Evolutionary conservation across 2,888 invertebrate species (phyloP).

Genomic region (Glaucopsyche alexis): DNA sequence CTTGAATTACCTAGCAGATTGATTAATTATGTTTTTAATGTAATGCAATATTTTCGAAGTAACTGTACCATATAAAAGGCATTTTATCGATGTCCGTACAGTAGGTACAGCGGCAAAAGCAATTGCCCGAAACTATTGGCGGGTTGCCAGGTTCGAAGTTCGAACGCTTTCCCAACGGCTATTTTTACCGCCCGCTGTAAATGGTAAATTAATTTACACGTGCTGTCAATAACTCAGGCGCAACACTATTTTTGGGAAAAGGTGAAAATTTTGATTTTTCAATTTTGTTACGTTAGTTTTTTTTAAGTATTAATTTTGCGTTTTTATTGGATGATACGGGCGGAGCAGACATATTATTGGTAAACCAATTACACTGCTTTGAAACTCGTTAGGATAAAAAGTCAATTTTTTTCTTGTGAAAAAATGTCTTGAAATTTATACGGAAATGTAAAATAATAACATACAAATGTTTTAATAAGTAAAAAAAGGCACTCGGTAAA

Average conservation of each 20-base stretch:
- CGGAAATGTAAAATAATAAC: too few species aligned
- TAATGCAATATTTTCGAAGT: neutral
- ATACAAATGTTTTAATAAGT: too few species aligned
- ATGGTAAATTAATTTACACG: conserved; percentile 54
- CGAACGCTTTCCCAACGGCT: conserved; percentile 47
- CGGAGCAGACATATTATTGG: too few species aligned
- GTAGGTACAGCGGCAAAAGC: conserved; percentile 28
- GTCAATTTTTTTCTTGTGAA: too few species aligned
- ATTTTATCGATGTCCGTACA: conserved; percentile 28
- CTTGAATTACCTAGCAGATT: too few species aligned
- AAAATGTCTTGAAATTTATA: too few species aligned
- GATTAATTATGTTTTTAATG: too few species aligned
- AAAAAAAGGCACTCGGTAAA: too few species aligned
- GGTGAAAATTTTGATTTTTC: neutral
- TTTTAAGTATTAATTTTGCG: too few species aligned
- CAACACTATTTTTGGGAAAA: conserved; percentile 22
- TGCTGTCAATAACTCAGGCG: conserved; percentile 37
- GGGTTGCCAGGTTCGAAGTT: conserved; percentile 51
- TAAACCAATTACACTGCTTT: too few species aligned
- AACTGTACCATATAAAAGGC: neutral
- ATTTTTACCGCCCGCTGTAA: conserved; percentile 49
- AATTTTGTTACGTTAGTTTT: neutral
- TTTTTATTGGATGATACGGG: too few species aligned
- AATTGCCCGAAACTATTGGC: conserved; percentile 43
- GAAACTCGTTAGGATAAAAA: too few species aligned